Evolutionary conservation across 2,113 vertebrate species (phyloP), one percentile per base, ranked within the genome.

Genomic region (Lampris megalopsis): DNA sequence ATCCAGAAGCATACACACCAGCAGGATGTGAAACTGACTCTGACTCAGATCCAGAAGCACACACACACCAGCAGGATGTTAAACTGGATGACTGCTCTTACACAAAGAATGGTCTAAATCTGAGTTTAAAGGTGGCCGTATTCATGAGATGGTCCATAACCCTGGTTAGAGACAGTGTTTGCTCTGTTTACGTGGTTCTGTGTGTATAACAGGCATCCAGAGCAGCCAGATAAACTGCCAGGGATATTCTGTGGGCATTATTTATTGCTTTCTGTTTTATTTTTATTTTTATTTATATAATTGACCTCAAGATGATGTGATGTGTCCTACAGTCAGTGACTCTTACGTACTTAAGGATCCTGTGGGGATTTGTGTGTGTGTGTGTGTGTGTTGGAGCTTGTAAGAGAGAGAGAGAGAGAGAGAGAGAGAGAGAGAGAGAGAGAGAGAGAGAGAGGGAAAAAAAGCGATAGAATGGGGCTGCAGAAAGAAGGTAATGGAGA

Each of bases 401-500:
- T n/a, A 40, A 71, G 37, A 48, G 54, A 57, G 48, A 50, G 57
- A 42, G 37, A 40, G n/a, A 24, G 13, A 67, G 48, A 50, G 57
- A 42, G 37, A 40, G n/a, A 24, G 13, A 67, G 61, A 65, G 71
- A 1, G 49, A 24, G 43, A 71, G 37, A 48, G 54, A 57, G 48
- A 50, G 57, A 42, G 37, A 40, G n/a, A 24, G 13, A 67, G 61
- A 65, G 71, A 1, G 49, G 24, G 24, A 24, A 24, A 24, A 24
- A 24, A 24, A 24, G 24, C 24, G 24, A 24, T 24, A 54, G 53
- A 71, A 42, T 38, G 65, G 63, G 70, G 77, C 47, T 70, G 68
- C 73, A 77, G 73, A 59, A 36, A 82, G 73, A 84, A 86, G 66
- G 82, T 71, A 88, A 85, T 66, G 60, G 79, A 83, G 83, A 81